A percentile compares a stretch with the other conserved stretches of the same genome.
These are phyloP conservation scores for Hycleus cichorii DNA, from an alignment of 1,140 invertebrate genomes.

Conservation along the genomic window DNA sequence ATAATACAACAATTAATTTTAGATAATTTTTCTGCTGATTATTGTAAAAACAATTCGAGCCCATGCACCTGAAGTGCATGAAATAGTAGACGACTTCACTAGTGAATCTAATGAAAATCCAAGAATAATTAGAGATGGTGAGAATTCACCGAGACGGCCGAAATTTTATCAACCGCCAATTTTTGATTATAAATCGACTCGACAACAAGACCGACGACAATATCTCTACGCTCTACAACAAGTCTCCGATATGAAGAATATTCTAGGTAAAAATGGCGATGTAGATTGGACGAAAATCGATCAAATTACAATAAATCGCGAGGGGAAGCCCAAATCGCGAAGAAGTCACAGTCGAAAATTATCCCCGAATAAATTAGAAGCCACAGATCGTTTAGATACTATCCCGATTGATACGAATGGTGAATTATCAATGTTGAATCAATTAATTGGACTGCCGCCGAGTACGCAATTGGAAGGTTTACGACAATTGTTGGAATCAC, in stretches of 20 bases:
- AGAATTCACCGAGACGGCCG: not conserved
- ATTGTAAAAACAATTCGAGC: slow-evolving; percentile 2
- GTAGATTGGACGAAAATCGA: not conserved
- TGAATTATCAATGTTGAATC: slow-evolving; percentile 21
- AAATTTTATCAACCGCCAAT: slow-evolving; percentile 12
- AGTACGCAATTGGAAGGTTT: slow-evolving; percentile 28
- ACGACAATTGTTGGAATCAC: slow-evolving; percentile 20
- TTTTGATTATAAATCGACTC: slow-evolving; percentile 17
- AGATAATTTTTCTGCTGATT: slow-evolving; percentile 1
- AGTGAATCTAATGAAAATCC: not conserved
- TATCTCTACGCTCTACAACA: slow-evolving; percentile 29
- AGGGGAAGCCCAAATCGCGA: not conserved
- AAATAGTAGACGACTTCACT: slow-evolving; percentile 18
- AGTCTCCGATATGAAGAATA: slow-evolving; percentile 14
- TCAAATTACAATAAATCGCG: not conserved
- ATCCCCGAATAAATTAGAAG: not conserved
- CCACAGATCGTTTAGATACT: not conserved
- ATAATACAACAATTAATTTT: not conserved
- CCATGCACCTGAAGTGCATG: slow-evolving; percentile 24
- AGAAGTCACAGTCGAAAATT: not conserved
- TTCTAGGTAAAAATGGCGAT: slow-evolving; percentile 1
- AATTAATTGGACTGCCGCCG: slow-evolving; percentile 27
- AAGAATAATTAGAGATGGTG: not conserved
- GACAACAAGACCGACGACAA: slow-evolving; percentile 27
- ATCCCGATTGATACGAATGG: not conserved